Evolutionary conservation across 1,140 invertebrate species (phyloP).

Genomic region (Cydia amplana): DNA sequence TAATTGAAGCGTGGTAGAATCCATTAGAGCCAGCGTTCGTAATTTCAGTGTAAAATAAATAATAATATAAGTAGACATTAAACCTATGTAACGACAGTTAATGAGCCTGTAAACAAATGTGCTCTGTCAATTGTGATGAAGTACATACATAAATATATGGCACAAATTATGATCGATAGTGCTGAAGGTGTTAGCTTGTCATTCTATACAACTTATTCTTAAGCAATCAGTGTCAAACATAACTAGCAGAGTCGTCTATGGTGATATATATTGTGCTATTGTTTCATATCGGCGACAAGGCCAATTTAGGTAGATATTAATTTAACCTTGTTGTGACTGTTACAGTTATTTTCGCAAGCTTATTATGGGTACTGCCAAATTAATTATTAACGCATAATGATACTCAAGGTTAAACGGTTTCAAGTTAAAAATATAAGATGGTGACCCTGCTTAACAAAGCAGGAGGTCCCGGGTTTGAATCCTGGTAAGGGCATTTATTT

Average conservation of each 20-base stretch:
- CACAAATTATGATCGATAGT: constrained; percentile 26
- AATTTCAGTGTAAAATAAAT: neutral
- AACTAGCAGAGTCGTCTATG: neutral
- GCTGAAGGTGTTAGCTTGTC: constrained; percentile 23
- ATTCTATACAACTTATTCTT: neutral
- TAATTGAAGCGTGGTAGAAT: neutral
- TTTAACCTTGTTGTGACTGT: neutral
- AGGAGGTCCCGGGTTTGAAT: no score
- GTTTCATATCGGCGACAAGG: neutral
- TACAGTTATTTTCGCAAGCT: constrained; percentile 18
- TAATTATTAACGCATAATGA: no score
- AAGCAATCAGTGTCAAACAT: neutral
- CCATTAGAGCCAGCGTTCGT: neutral
- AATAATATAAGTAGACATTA: neutral
- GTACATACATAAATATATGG: constrained; percentile 1
- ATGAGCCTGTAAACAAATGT: constrained; percentile 24
- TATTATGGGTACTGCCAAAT: neutral
- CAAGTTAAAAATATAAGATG: no score
- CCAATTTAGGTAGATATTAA: constrained; percentile 9
- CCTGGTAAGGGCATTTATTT: no score
- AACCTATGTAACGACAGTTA: neutral
- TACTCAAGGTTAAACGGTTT: no score
- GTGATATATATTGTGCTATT: neutral
- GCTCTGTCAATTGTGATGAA: constrained; percentile 8
- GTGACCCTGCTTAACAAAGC: no score